Evolutionary conservation across 2,888 invertebrate genomes (phyloP).

Genomic region (Epiperipatus broadwayi): DNA sequence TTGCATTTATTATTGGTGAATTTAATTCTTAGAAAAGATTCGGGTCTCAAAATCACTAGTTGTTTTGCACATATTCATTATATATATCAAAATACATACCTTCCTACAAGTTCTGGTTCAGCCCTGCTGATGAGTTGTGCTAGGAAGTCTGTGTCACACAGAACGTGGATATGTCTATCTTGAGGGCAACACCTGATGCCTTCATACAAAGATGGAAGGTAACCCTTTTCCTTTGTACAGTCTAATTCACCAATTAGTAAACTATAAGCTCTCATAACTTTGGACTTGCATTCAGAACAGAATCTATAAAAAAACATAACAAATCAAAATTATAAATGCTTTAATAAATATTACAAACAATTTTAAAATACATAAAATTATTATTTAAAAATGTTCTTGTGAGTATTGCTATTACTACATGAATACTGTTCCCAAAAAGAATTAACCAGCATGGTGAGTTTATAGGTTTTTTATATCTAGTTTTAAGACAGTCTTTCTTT

Average conservation of each 20-base stretch:
- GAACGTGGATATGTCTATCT: conserved; percentile 69
- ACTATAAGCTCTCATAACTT: conserved; percentile 66
- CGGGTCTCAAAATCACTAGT: too few relatives aligned
- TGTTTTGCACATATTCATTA: too few relatives aligned
- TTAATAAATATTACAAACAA: conserved; percentile 1
- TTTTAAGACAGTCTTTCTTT: too few relatives aligned
- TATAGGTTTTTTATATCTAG: too few relatives aligned
- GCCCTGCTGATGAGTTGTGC: conserved; percentile 67
- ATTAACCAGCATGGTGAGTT: too few relatives aligned
- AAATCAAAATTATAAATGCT: conserved; percentile 8
- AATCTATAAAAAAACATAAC: conserved; percentile 41
- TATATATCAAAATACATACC: conserved; percentile 31
- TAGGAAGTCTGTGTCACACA: conserved; percentile 69
- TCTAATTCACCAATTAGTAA: conserved; percentile 51
- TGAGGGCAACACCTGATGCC: conserved; percentile 67
- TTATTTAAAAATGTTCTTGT: conserved; percentile 8
- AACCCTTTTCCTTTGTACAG: conserved; percentile 68
- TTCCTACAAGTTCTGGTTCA: conserved; percentile 72
- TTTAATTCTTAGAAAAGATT: too few relatives aligned
- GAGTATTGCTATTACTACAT: too few relatives aligned
- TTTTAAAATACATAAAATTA: conserved; percentile 8
- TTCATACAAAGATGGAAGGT: conserved; percentile 62
- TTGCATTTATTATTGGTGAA: too few relatives aligned
- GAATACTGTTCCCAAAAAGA: too few relatives aligned
- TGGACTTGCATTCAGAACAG: conserved; percentile 78